Evolutionary conservation across 1,140 invertebrate species (phyloP), one percentile per base, ranked within the genome.

Genomic region (Caerostris darwini): DNA sequence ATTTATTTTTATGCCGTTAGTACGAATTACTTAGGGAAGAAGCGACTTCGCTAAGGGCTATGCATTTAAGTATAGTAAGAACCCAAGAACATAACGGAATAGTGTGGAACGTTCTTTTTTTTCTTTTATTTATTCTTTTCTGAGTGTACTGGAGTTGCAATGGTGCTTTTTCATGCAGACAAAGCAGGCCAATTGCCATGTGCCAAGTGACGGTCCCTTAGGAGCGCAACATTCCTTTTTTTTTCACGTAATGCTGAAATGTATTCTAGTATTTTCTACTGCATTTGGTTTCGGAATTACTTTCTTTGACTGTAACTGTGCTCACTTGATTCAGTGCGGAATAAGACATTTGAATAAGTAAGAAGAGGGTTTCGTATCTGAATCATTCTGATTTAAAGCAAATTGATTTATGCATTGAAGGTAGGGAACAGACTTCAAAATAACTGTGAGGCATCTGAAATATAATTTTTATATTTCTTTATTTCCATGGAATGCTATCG

Each of bases 401-500:
- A 77, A 77, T 77, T 77, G 69, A 77, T 77, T 77, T 77, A 77
- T 77, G 69, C 34, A 77, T 77, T 77, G 50, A 77, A 77, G 50
- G 8, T 34, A 77, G 5, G 14, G 69, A 12, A 77, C 7, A 50
- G 69, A 77, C 14, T 77, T 77, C 69, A 12, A 34, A 77, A 77
- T 77, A 34, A 34, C 69, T 77, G 12, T 53, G 19, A 50, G 69
- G 69, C 10, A 77, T 34, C 50, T 77, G 69, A 77, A 34, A 53
- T 53, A 77, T 77, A 34, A 34, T 50, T 34, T 77, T 77, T 50
- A 77, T 77, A 77, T 77, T 77, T 77, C 34, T 3, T 5, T 77
- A 53, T 50, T 3, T 8, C 34, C 59, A 61, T 10, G 3, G 59
- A 14, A 61, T 61, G n/a, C n/a, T n/a, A n/a, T n/a, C n/a, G n/a